Conservation (phyloP, 2,888 invertebrate species). For the Protonemura montana region DNA sequence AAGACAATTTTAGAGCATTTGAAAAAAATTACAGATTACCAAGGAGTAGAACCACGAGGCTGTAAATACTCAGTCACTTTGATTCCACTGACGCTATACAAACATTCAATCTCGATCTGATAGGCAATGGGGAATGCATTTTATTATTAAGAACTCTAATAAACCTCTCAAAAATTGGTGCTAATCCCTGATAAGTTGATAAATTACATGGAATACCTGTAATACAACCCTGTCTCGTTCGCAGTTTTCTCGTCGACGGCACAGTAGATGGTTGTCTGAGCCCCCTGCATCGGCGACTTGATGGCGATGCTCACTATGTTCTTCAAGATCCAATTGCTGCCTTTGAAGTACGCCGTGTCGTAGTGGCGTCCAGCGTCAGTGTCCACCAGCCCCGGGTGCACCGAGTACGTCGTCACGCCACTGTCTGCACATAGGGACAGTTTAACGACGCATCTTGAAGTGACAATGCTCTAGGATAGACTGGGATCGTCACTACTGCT, state of each 20-base stretch:
- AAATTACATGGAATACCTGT: slow-evolving; percentile 52
- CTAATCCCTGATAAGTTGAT: no score
- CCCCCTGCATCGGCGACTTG: slow-evolving; percentile 66
- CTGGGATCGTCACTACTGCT: no score
- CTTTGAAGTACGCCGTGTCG: slow-evolving; percentile 62
- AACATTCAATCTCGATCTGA: no score
- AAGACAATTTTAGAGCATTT: no score
- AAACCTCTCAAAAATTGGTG: no score
- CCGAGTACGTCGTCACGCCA: slow-evolving; percentile 44
- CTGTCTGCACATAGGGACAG: slow-evolving; percentile 38
- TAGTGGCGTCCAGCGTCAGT: slow-evolving; percentile 75
- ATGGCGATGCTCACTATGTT: slow-evolving; percentile 60
- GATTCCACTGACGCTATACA: no score
- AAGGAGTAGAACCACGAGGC: no score
- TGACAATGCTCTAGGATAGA: slow-evolving; percentile 22
- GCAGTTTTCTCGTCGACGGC: slow-evolving; percentile 58
- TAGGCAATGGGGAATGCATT: no score
- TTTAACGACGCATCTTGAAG: no score
- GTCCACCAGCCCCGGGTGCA: slow-evolving; percentile 45
- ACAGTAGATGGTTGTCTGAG: slow-evolving; percentile 61
- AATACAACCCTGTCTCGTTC: slow-evolving; percentile 61
- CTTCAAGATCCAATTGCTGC: slow-evolving; percentile 59
- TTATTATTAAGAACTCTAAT: no score
- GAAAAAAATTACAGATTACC: no score
- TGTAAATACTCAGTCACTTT: no score